These are phyloP conservation scores for Cephus runcator DNA, from an alignment of 2,888 invertebrate genomes.

Conservation along the genomic window DNA sequence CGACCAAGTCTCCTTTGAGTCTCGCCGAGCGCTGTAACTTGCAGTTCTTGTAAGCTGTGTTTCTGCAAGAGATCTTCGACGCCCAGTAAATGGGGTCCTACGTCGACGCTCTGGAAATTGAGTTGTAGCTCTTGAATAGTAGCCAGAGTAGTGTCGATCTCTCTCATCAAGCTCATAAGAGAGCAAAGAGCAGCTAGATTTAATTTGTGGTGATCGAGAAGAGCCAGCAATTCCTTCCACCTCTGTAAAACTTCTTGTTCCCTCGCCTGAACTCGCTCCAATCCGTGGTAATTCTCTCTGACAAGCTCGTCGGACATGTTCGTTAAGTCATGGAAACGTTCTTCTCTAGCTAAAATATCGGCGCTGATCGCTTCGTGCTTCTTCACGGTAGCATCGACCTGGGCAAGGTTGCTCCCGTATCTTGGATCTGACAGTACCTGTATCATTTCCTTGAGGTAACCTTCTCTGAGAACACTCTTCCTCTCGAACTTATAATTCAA, in stretches of 20 bases:
- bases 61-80: constrained; percentile 96
- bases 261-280: constrained; percentile 78
- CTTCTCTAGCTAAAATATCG: constrained; percentile 93
- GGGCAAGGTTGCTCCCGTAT: constrained; percentile 89
- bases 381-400: constrained; percentile 97
- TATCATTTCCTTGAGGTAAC: constrained; percentile 97
- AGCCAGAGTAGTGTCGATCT: constrained; percentile 88
- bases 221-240: constrained; percentile 87
- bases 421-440: constrained; percentile 92
- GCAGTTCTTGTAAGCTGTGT: constrained; percentile 89
- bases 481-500: constrained; percentile 95
- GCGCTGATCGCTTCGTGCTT: constrained; percentile 98
- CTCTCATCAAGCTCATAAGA: constrained; percentile 88
- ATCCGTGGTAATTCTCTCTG: constrained; percentile 90
- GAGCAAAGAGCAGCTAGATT: constrained; percentile 83
- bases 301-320: constrained; percentile 94
- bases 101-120: constrained; percentile 84
- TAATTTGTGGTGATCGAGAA: constrained; percentile 85
- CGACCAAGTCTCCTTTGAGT: constrained; percentile 82
- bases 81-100: constrained; percentile 92
- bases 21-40: constrained; percentile 87
- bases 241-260: constrained; percentile 84
- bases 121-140: constrained; percentile 86
- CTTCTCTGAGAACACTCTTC: constrained; percentile 93
- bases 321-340: constrained; percentile 92